Evolutionary conservation across 2,888 invertebrate genomes (phyloP).

Genomic region (Eulithis testata): DNA sequence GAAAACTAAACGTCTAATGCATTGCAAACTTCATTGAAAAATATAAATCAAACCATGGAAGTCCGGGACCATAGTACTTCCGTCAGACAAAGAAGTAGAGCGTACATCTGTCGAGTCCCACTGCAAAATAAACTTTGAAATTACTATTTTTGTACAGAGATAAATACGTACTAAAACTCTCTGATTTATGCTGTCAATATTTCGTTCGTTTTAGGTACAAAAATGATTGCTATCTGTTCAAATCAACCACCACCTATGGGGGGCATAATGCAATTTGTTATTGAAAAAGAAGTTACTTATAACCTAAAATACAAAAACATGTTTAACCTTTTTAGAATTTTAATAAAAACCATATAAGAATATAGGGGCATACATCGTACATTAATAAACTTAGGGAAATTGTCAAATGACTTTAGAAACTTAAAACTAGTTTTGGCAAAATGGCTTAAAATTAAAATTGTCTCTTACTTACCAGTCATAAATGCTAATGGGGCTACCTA

Average conservation of each 20-base stretch:
- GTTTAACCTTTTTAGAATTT: conserved; percentile 16
- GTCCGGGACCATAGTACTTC: conserved; percentile 56
- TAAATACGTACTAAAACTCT: background rate
- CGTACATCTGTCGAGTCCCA: conserved; percentile 61
- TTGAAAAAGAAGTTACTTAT: too few species aligned
- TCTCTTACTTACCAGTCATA: background rate
- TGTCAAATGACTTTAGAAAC: conserved; percentile 5
- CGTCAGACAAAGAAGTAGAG: conserved; percentile 60
- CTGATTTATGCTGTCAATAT: too few species aligned
- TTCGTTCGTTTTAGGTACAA: too few species aligned
- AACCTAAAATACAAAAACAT: conserved; percentile 17
- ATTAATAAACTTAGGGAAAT: background rate
- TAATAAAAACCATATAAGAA: conserved; percentile 16
- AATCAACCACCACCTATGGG: too few species aligned
- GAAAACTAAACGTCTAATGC: background rate
- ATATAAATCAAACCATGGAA: conserved; percentile 56
- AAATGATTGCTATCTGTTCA: too few species aligned
- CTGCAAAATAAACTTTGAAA: conserved; percentile 48
- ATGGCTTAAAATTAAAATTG: background rate
- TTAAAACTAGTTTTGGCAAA: conserved; percentile 4
- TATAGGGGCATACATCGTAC: background rate
- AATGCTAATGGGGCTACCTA: too few species aligned
- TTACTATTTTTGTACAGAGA: background rate
- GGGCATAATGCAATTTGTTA: too few species aligned
- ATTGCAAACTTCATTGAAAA: background rate